Percentiles rank a stretch among this genome's conserved stretches.
Conservation (phyloP, 2,113 vertebrate genomes). For the Porphyrio hochstetteri region DNA sequence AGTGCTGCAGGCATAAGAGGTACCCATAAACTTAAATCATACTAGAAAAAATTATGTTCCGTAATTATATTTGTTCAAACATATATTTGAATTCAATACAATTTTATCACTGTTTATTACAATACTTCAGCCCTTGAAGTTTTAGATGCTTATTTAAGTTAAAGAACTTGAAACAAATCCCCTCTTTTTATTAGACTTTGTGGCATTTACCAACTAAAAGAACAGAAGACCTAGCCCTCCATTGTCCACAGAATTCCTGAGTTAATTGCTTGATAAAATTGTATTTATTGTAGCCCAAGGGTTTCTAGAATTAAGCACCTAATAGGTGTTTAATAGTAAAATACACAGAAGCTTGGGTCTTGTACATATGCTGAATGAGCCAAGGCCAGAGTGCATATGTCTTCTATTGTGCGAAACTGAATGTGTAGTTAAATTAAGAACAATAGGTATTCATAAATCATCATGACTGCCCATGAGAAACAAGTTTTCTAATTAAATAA, state of each 20-base stretch:
- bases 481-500: conserved; percentile 72
- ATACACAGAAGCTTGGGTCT: not conserved
- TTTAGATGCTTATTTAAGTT: not conserved
- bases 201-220: not conserved
- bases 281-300: not conserved
- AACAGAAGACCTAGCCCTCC: not conserved
- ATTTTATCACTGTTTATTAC: not conserved
- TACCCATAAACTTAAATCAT: not conserved
- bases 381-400: not conserved
- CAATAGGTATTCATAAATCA: conserved; percentile 75
- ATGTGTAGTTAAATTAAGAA: conserved; percentile 68
- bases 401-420: conserved; percentile 67
- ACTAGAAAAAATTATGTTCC: not conserved
- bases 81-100: not conserved
- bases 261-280: not conserved
- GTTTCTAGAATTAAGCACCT: not conserved
- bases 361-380: not conserved
- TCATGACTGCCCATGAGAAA: conserved; percentile 62
- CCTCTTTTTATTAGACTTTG: not conserved
- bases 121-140: not conserved
- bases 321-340: not conserved
- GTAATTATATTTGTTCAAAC: not conserved
- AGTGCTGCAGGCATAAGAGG: rapidly evolving
- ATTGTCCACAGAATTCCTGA: not conserved
- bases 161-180: not conserved